Base-by-base conservation (phyloP, 2,797 vertebrate species). In the Helarctos malayanus region DNA sequence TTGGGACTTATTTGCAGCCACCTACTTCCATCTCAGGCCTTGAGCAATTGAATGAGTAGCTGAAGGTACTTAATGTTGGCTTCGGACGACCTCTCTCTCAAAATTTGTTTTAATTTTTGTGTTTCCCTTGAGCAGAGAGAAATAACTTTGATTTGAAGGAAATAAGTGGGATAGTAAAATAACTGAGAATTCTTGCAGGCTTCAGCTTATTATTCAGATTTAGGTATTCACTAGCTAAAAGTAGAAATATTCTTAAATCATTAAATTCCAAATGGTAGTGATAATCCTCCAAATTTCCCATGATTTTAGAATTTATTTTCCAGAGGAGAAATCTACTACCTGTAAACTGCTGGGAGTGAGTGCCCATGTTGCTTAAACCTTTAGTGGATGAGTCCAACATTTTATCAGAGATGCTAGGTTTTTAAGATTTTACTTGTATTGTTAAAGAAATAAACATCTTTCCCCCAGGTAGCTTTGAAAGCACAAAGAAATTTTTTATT, bases 371-470 rank as follows among this genome's bases (percentile, higher is more conserved):
- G 76, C 23, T 92, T 96, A 92, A 94, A 69, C 10, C 23, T 35
- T 86, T 75, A 54, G 38, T 73, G 49, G 71, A 78, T 96, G 68
- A 45, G 7, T 23, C 6, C 29, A 81, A 84, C 3, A 79, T 78
- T 89, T 41, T 79, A 57, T 87, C 35, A 94, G 54, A 79, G 82
- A 79, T 81, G 27, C 61, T 81, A 59, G 47, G 7, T 9, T 87
- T 93, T 95, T 97, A 41, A 52, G 29, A 90, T 90, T 76, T 97
- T 90, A 80, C 49, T 85, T 94, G 27, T n/a, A 84, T 41, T 88
- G 65, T 52, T 89, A 61, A 69, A 95, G 11, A 86, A 92, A 86
- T 56, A 94, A 84, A 29, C 11, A 35, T 5, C 1, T 49, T 88
- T 16, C 87, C 94, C 15, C 35, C 16, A 75, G 3, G 18, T 91